phyloP scores from a whole-genome alignment of 2,797 vertebrate genomes.

The Taeniopygia guttata region DNA sequence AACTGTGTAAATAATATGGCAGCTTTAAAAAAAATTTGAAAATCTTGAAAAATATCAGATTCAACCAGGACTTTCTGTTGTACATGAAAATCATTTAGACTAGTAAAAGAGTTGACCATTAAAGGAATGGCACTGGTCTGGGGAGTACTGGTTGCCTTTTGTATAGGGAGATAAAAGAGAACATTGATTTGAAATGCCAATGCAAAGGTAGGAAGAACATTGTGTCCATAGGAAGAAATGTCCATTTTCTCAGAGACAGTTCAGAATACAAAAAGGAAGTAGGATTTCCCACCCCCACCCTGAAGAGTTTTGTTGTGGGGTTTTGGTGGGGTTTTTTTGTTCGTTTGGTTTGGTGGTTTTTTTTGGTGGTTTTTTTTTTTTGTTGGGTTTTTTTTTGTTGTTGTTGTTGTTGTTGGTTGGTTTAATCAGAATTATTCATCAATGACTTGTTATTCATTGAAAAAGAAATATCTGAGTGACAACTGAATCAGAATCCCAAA shows the following conservation, averaged over 20 bases:
- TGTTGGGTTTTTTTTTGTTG: rapidly evolving
- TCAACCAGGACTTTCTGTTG: background rate
- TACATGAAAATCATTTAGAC: background rate
- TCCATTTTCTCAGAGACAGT: background rate
- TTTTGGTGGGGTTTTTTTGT: background rate
- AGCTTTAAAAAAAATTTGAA: background rate
- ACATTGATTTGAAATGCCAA: background rate
- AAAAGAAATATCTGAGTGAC: background rate
- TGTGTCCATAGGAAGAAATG: background rate
- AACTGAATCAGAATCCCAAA: background rate
- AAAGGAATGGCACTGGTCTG: background rate
- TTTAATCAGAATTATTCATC: background rate
- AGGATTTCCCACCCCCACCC: background rate
- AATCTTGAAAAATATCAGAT: background rate
- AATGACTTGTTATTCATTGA: background rate
- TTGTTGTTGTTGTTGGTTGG: background rate
- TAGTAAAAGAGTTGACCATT: background rate
- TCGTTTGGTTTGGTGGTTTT: background rate
- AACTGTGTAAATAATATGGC: background rate
- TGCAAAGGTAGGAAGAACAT: background rate
- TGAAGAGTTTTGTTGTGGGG: background rate
- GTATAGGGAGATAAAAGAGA: background rate
- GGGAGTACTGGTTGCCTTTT: background rate
- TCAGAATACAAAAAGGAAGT: background rate
- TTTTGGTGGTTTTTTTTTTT: no score